A percentile compares a stretch with the other conserved stretches of the same genome.
Conservation (phyloP, 2,888 invertebrate species). For the Onchidella celtica region DNA sequence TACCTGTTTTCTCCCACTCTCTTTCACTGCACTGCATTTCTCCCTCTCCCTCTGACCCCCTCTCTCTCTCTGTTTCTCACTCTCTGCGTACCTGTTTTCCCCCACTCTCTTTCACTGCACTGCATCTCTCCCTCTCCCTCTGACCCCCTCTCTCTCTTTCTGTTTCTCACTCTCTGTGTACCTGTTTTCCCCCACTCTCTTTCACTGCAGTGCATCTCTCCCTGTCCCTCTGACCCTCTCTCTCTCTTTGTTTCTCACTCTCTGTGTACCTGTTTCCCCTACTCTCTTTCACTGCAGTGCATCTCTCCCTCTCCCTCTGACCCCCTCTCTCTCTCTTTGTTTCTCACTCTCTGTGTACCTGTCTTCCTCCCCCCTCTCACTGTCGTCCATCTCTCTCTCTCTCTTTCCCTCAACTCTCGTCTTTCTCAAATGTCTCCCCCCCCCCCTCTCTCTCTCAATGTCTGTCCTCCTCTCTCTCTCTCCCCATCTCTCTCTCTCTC, state of each 20-base stretch:
- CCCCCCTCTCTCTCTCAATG: too few relatives aligned
- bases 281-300: not conserved
- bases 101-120: not conserved
- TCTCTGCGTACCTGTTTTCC: not conserved
- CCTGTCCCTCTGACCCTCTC: conserved; percentile 10
- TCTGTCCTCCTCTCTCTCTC: too few relatives aligned
- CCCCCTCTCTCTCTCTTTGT: too few relatives aligned
- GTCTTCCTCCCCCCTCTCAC: too few relatives aligned
- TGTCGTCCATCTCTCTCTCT: too few relatives aligned
- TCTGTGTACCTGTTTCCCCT: not conserved
- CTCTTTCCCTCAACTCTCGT: too few relatives aligned
- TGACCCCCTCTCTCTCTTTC: not conserved
- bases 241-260: not conserved
- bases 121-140: not conserved
- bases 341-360: too few relatives aligned
- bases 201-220: not conserved
- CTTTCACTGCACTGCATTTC: conserved; percentile 4
- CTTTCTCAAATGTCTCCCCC: too few relatives aligned
- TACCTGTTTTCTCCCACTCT: not conserved
- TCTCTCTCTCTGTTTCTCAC: conserved; percentile 1
- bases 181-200: not conserved
- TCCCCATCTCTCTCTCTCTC: too few relatives aligned
- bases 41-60: not conserved
- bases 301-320: too few relatives aligned
- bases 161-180: not conserved